Base-by-base conservation (phyloP, 2,888 invertebrate species). In the Eristalinus aeneus region DNA sequence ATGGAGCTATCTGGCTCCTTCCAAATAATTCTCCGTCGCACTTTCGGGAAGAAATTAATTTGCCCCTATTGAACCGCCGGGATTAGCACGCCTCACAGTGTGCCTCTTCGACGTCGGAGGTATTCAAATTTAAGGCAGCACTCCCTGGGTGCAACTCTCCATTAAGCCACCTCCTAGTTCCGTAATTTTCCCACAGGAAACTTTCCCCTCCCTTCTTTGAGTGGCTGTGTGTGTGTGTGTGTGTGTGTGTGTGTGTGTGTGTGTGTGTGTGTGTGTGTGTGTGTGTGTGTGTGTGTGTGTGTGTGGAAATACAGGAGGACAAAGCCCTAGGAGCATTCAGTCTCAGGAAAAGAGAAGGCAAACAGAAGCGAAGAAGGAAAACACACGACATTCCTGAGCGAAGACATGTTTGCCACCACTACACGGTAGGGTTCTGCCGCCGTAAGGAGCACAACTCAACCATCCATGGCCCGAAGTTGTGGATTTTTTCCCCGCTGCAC, bases 91-190 rank as follows among this genome's bases (percentile, higher is more conserved):
- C 56, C 63, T 34, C 32, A 61, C 32, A 80, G 23, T 32, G 64
- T 27, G 16, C 46, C n/a, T 6, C n/a, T 3, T 2, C 10, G n/a
- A 12, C 39, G 58, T 64, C 54, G 77, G 68, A 73, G 73, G 67
- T 58, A 64, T 68, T 68, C n/a, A 34, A 67, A 72, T 63, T 63
- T 77, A 53, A 32, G 65, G 53, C 36, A 58, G 60, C 67, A 61
- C 9, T 32, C 31, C 61, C 31, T n/a, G 31, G 16, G 61, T 2
- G 16, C 69, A 61, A 36, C 64, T 64, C 10, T 22, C 61, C 61
- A 79, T 79, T 79, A 84, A 75, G 56, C 34, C 32, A 71, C 71
- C 75, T 75, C 75, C 71, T 75, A 65, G 54, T 54, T 77, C 9
- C 72, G 67, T 77, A 31, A 68, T 53, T 64, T 64, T 46, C 64